These are phyloP conservation scores for Nicator chloris DNA, from an alignment of 2,113 vertebrate genomes.

Conservation along the genomic window DNA sequence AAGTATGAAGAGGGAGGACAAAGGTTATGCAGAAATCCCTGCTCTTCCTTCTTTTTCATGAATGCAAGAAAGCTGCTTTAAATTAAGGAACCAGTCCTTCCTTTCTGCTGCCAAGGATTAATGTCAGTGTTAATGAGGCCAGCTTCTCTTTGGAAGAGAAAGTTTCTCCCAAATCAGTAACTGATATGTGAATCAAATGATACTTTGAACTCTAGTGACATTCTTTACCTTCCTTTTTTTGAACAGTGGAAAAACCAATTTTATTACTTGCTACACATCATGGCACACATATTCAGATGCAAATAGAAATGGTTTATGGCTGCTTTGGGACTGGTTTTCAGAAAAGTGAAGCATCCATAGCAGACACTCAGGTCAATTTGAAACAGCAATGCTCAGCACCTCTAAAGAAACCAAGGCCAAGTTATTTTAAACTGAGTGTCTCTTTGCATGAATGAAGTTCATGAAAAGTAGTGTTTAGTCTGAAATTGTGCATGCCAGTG, in stretches of 20 bases:
- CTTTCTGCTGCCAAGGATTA: slow-evolving; percentile 18
- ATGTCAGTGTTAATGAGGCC: slow-evolving; percentile 5
- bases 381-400: not conserved
- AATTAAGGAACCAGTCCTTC: not conserved
- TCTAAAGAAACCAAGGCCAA: not conserved
- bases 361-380: not conserved
- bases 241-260: not conserved
- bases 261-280: not conserved
- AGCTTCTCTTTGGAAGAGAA: slow-evolving; percentile 1
- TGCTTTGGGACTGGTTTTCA: not conserved
- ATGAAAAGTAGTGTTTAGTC: not conserved
- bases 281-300: not conserved
- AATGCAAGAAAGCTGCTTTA: slow-evolving; percentile 21
- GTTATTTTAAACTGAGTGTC: not conserved
- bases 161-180: not conserved
- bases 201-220: not conserved
- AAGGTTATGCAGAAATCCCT: not conserved
- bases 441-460: not conserved
- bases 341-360: not conserved
- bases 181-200: not conserved
- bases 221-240: not conserved
- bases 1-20: not conserved
- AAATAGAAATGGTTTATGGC: not conserved
- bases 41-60: slow-evolving; percentile 13
- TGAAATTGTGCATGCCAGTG: not conserved